Conservation (phyloP, 2,113 vertebrate species). For the Dipodomys stephensi region DNA sequence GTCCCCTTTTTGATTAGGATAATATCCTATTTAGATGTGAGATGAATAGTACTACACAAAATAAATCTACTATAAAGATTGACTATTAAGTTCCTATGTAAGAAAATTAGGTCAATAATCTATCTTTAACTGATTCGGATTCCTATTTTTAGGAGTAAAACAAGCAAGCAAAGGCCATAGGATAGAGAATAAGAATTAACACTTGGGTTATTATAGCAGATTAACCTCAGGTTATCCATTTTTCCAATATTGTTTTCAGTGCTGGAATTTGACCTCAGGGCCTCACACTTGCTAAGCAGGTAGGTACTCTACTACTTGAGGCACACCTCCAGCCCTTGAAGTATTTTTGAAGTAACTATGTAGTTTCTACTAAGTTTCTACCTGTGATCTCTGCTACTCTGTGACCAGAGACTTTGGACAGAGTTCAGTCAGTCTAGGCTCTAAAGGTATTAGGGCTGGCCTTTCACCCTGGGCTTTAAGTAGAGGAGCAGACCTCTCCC, state of each 20-base stretch:
- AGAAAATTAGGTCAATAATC: background rate
- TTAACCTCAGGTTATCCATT: background rate
- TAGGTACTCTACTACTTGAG: no score
- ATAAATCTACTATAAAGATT: background rate
- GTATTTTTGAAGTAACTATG: conserved; percentile 9
- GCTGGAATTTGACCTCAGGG: no score
- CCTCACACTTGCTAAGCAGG: no score
- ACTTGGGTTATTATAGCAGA: background rate
- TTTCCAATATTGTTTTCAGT: background rate
- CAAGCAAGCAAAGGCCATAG: background rate
- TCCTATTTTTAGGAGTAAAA: background rate
- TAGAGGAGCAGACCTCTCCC: background rate
- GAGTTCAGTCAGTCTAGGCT: background rate
- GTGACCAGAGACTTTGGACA: background rate
- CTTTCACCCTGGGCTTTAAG: background rate
- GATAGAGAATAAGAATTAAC: background rate
- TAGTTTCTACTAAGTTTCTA: background rate
- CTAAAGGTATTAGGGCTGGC: background rate
- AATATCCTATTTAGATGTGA: background rate
- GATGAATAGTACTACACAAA: background rate
- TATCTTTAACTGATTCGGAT: background rate
- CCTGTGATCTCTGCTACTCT: background rate
- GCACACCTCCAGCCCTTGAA: background rate
- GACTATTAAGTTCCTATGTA: background rate
- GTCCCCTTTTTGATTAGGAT: background rate